Base-by-base conservation (phyloP, 64 coral and sea anemone genomes). In the Porites australiensis region DNA sequence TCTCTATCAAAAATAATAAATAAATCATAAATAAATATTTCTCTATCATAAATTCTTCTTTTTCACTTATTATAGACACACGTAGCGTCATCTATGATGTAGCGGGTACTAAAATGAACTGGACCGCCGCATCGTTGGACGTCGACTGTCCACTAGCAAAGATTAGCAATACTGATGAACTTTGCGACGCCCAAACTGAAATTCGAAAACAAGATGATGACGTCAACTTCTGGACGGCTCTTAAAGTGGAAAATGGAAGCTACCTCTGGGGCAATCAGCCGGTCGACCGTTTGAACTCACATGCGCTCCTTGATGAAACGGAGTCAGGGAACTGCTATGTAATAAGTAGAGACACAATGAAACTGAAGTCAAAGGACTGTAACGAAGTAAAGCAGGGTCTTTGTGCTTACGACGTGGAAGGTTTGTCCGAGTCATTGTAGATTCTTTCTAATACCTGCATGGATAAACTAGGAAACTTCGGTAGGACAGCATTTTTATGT, bases 331-430 rank as follows among this genome's bases (percentile, higher is more conserved):
- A 44, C 14, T 82, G 79, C 43, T 82, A 82, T 44, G 79, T n/a
- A 3, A 82, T 82, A 49, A 82, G 27, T 37, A 82, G 9, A n/a
- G 63, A 22, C 64, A 6, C 14, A 16, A 82, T 82, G 79, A 64
- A 82, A 64, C 59, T 82, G 37, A 44, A 62, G 44, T 47, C 79
- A 48, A 82, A 15, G 16, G 6, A 64, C 2, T 82, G 79, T 20
- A 65, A 44, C 44, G 4, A 9, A 9, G 54, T 4, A 44, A 20
- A 62, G 5, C 4, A 13, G 7, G 22, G 16, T 62, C 4, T 61
- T 58, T 3, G 2, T 15, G 3, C 43, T 6, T 4, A 15, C n/a
- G 20, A 8, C 4, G 0, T 0, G 54, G 54, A 57, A 57, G 54
- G 54, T 57, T 57, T 9, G 54, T 37, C 27, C 27, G 27, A 37